Evolutionary conservation across 2,113 vertebrate species (phyloP).

Genomic region (Odocoileus virginianus): DNA sequence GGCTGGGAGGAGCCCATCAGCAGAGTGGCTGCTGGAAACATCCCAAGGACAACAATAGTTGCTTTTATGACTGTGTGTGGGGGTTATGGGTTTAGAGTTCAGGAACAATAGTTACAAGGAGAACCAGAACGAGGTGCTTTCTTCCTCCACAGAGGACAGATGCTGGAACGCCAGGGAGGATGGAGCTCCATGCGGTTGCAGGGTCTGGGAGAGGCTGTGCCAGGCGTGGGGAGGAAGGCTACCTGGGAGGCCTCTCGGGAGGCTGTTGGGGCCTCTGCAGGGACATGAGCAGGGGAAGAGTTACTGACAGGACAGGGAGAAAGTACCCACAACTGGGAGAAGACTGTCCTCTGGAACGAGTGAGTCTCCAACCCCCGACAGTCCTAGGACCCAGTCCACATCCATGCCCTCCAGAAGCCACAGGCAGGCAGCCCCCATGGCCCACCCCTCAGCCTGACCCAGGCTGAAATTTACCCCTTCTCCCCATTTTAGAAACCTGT

Average conservation of each 20-base stretch:
- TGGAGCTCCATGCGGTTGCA: background rate
- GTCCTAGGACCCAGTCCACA: background rate
- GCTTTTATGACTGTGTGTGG: background rate
- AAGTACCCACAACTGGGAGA: background rate
- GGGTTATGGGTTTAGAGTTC: background rate
- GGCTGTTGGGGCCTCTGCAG: background rate
- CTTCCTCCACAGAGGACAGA: background rate
- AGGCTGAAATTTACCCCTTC: background rate
- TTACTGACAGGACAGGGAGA: background rate
- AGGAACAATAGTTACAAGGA: background rate
- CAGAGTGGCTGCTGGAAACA: background rate
- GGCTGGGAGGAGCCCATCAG: background rate
- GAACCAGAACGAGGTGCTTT: background rate
- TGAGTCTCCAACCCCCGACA: background rate
- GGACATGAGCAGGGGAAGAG: background rate
- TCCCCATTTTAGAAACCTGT: background rate
- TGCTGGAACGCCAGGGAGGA: accelerated
- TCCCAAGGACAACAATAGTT: background rate
- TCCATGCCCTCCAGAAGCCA: background rate
- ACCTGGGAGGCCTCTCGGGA: background rate
- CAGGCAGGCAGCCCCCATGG: background rate
- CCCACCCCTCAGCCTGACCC: background rate
- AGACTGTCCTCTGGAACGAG: background rate
- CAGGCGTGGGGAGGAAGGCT: background rate
- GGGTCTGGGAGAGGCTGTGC: background rate